Evolutionary conservation across 2,888 invertebrate genomes (phyloP).

Genomic region (Boloria euphrosyne): DNA sequence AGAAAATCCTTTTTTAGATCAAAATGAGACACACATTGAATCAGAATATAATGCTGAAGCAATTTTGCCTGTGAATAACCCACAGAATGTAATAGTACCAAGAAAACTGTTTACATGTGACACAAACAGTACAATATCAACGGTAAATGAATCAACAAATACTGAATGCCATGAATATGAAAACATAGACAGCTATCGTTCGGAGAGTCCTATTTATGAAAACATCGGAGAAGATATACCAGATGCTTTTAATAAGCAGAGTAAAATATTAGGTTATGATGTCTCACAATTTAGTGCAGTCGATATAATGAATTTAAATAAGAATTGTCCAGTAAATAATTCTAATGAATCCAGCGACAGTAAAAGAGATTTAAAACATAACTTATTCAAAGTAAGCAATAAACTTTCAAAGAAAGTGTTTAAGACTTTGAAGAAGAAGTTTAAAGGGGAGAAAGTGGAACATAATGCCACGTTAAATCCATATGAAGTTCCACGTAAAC

Average conservation of each 20-base stretch:
- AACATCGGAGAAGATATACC: constrained; percentile 58
- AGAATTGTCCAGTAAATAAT: constrained; percentile 47
- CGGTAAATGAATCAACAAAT: constrained; percentile 64
- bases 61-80: constrained; percentile 43
- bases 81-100: constrained; percentile 58
- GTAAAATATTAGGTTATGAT: constrained; percentile 74
- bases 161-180: constrained; percentile 65
- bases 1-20: constrained; percentile 64
- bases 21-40: constrained; percentile 50
- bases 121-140: constrained; percentile 73
- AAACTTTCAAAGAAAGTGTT: constrained; percentile 73
- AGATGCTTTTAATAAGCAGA: constrained; percentile 69
- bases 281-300: constrained; percentile 71
- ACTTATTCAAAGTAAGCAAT: constrained; percentile 65
- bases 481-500: constrained; percentile 74
- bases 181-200: constrained; percentile 64
- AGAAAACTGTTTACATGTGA: constrained; percentile 66
- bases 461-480: constrained; percentile 64
- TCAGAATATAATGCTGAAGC: constrained; percentile 61
- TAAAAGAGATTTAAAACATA: constrained; percentile 62
- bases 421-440: constrained; percentile 72
- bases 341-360: constrained; percentile 67
- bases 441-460: constrained; percentile 68
- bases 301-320: constrained; percentile 75
- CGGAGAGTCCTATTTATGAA: constrained; percentile 72